These are phyloP conservation scores for Drosophila formosana DNA, from an alignment of 2,888 invertebrate species.

Conservation along the genomic window DNA sequence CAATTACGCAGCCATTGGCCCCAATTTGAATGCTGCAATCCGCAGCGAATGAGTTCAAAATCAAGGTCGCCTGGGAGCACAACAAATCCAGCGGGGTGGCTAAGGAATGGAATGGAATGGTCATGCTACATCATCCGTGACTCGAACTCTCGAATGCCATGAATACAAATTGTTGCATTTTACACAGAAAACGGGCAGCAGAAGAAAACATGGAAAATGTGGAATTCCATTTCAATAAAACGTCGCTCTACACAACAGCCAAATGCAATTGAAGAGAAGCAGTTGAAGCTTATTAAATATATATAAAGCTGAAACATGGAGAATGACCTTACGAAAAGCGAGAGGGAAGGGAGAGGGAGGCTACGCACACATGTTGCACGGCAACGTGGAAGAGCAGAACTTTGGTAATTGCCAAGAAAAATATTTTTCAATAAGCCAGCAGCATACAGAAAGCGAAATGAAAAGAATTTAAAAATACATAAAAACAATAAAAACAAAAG, in stretches of 20 bases:
- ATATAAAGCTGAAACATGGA: slow-evolving; percentile 54
- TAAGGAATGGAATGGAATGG: slow-evolving; percentile 25
- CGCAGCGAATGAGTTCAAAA: slow-evolving; percentile 71
- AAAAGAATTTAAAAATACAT: slow-evolving; percentile 59
- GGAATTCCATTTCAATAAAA: slow-evolving; percentile 71
- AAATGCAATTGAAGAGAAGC: slow-evolving; percentile 52
- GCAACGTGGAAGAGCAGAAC: slow-evolving; percentile 43
- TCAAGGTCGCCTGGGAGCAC: slow-evolving; percentile 63
- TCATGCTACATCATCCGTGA: slow-evolving; percentile 58
- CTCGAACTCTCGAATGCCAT: slow-evolving; percentile 45
- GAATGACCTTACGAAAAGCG: slow-evolving; percentile 50
- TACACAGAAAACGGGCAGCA: slow-evolving; percentile 39
- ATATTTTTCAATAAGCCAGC: slow-evolving; percentile 60
- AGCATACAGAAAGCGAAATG: slow-evolving; percentile 48
- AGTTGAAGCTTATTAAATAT: slow-evolving; percentile 56
- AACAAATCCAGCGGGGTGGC: neutral
- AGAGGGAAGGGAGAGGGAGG: neutral
- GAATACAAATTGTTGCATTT: slow-evolving; percentile 78
- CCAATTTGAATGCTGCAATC: slow-evolving; percentile 59
- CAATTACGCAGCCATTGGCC: slow-evolving; percentile 55
- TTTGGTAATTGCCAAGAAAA: slow-evolving; percentile 68
- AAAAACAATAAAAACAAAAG: slow-evolving; percentile 35
- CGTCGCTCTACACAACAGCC: slow-evolving; percentile 30
- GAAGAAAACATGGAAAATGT: slow-evolving; percentile 41
- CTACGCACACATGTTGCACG: slow-evolving; percentile 54